Base-by-base conservation (phyloP, 2,797 vertebrate species). In the Tadarida brasiliensis region DNA sequence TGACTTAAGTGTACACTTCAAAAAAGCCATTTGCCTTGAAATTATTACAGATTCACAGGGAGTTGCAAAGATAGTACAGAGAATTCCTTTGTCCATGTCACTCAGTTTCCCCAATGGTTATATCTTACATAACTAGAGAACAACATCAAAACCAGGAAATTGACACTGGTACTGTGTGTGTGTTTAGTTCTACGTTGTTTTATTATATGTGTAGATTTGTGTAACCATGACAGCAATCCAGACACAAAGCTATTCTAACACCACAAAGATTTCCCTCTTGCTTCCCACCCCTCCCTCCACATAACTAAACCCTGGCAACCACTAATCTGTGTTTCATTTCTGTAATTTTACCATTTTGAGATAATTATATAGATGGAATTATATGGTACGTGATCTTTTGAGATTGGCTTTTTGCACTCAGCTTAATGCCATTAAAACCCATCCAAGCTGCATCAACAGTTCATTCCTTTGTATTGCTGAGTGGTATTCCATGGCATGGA, bases 321-420 rank as follows among this genome's bases (percentile, higher is more conserved):
- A n/a, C 9, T 20, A 11, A 11, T 63, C 20, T 74, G 54, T 80
- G 80, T 93, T 84, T 15, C 8, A 49, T 87, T 70, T 90, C 71
- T 81, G 16, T 87, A 39, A 71, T 83, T 33, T 84, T 39, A 20
- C 24, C 74, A 91, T 82, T 91, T 94, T 88, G 68, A 73, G 33
- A 76, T 30, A 56, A 14, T 74, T 26, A 8, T 16, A 3, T 54
- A 83, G 76, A 20, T 63, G 57, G 39, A 87, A 56, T n/a, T 26
- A 24, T 30, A 61, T 20, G 65, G 33, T 14, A n/a, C 9, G n/a
- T 47, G 26, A 67, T 15, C 11, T 90, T 76, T 54, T 63, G 76
- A 56, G 14, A 35, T 20, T 70, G 56, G 57, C 33, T 70, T 70
- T 61, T 87, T 20, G 47, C 14, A 8, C 26, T 70, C 12, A 8